These are phyloP conservation scores for Odontocolon sp. DNA, from an alignment of 2,888 invertebrate genomes.

Conservation along the genomic window DNA sequence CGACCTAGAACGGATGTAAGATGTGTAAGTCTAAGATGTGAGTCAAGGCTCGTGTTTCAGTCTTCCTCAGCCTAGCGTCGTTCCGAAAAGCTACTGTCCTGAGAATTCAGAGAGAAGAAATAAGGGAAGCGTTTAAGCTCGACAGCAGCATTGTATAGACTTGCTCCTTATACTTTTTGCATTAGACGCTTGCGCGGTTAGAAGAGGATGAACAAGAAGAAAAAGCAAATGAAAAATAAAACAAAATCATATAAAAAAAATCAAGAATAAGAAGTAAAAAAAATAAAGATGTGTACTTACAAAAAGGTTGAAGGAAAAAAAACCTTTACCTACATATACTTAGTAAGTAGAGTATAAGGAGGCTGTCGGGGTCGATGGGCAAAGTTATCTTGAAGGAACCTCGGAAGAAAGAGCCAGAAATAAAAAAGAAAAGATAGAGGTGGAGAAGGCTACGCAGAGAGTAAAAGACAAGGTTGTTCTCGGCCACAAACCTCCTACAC, in stretches of 20 bases:
- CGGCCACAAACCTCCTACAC: not conserved
- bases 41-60: too few species aligned
- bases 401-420: constrained; percentile 15
- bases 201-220: not conserved
- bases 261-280: not conserved
- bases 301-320: not conserved
- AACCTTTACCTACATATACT: too few species aligned
- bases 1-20: too few species aligned
- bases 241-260: not conserved
- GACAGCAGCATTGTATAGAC: not conserved
- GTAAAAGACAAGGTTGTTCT: constrained; percentile 29
- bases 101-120: not conserved
- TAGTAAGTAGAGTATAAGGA: not conserved
- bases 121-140: constrained; percentile 10
- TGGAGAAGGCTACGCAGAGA: constrained; percentile 8
- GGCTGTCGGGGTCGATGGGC: constrained; percentile 10
- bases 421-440: not conserved
- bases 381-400: constrained; percentile 34
- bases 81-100: not conserved
- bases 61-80: not conserved
- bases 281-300: too few species aligned
- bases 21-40: too few species aligned
- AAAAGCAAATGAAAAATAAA: not conserved
- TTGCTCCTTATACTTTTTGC: not conserved
- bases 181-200: not conserved